phyloP scores from a whole-genome alignment of 1,140 invertebrate genomes.

The Lanistes nyassanus region DNA sequence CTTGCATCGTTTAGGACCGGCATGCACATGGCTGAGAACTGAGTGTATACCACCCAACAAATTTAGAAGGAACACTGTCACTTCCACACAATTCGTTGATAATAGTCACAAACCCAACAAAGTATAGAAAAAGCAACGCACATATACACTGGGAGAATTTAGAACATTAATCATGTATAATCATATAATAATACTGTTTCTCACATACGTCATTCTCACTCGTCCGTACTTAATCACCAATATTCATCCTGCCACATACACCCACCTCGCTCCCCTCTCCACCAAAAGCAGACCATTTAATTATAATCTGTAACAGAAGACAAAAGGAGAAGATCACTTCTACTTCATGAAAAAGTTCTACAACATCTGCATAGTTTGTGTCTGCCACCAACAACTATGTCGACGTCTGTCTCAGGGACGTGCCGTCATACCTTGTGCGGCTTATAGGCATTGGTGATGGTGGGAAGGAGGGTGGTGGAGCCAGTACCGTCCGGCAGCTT shows the following conservation, averaged over 20 bases:
- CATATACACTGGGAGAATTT: too few relatives aligned
- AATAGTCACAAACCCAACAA: too few relatives aligned
- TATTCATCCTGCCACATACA: neutral
- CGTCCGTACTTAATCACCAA: neutral
- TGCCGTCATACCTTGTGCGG: constrained; percentile 51
- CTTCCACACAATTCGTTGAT: too few relatives aligned
- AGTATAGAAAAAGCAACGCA: too few relatives aligned
- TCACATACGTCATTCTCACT: too few relatives aligned
- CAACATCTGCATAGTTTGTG: neutral
- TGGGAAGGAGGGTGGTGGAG: constrained; percentile 46
- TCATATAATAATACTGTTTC: too few relatives aligned
- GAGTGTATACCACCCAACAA: too few relatives aligned
- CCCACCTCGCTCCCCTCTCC: too few relatives aligned
- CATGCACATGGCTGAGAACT: too few relatives aligned
- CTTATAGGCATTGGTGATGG: constrained; percentile 55
- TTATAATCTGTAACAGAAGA: neutral
- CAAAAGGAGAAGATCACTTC: neutral
- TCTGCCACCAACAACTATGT: neutral
- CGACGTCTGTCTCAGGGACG: neutral
- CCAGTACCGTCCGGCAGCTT: constrained; percentile 22
- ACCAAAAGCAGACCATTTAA: neutral
- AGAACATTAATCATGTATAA: too few relatives aligned
- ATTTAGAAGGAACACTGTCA: too few relatives aligned
- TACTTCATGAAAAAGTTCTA: neutral
- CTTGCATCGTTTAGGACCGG: too few relatives aligned